A percentile compares a stretch with the other conserved stretches of the same genome.
Evolutionary conservation across 1,140 invertebrate genomes (phyloP).

Genomic region (Ephestia elutella): DNA sequence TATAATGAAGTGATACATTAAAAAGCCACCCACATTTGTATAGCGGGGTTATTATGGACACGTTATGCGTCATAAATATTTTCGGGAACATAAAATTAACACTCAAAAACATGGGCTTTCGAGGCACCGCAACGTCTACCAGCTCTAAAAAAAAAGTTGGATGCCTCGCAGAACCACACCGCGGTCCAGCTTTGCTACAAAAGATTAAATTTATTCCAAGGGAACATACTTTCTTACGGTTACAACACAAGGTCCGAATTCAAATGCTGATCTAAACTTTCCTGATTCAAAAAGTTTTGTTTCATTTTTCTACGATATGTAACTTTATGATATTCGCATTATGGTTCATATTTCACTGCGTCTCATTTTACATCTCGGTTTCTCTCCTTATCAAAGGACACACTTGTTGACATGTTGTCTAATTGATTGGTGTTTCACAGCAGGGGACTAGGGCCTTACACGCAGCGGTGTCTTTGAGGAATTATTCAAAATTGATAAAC

Average conservation of each 20-base stretch:
- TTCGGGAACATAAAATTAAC: conserved; percentile 74
- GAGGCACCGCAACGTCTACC: conserved; percentile 70
- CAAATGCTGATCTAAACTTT: conserved; percentile 14
- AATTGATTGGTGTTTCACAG: conserved; percentile 70
- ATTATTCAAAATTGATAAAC: conserved; percentile 72
- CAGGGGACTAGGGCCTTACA: conserved; percentile 60
- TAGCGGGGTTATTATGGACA: conserved; percentile 63
- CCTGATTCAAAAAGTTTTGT: conserved; percentile 11
- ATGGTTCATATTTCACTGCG: conserved; percentile 50
- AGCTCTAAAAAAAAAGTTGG: conserved; percentile 55
- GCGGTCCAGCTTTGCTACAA: conserved; percentile 30
- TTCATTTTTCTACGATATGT: conserved; percentile 31
- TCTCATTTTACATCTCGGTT: conserved; percentile 30
- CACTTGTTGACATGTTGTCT: conserved; percentile 74
- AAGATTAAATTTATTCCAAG: conserved; percentile 21
- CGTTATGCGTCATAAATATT: conserved; percentile 72
- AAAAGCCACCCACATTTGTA: conserved; percentile 70
- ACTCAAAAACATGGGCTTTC: conserved; percentile 68
- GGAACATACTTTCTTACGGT: conserved; percentile 17
- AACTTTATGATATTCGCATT: conserved; percentile 48
- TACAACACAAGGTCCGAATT: conserved; percentile 24
- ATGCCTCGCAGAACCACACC: conserved; percentile 55
- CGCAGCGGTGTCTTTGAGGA: conserved; percentile 65
- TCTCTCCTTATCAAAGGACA: conserved; percentile 61
- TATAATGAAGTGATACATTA: conserved; percentile 67